Percentiles rank a stretch among this genome's conserved stretches.
Evolutionary conservation across 2,797 vertebrate species (phyloP).

Genomic region (Eulemur coronatus): DNA sequence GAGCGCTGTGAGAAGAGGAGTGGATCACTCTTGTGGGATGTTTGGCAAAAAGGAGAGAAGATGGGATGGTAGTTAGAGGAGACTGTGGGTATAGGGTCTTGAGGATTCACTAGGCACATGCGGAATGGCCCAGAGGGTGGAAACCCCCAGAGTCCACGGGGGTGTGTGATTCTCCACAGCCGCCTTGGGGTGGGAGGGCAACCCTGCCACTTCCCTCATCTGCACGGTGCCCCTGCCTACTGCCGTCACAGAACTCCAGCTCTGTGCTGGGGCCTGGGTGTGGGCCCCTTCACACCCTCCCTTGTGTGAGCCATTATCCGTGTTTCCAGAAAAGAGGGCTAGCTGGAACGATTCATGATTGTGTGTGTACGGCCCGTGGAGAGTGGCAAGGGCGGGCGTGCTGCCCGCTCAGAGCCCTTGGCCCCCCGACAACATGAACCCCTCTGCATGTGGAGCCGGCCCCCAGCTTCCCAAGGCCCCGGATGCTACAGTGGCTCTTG

Average conservation of each 20-base stretch:
- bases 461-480: neutral
- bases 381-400: neutral
- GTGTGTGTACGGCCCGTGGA: neutral
- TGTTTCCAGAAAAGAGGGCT: neutral
- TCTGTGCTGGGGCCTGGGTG: neutral
- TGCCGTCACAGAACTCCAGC: neutral
- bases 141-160: too few relatives aligned
- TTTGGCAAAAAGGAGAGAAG: neutral
- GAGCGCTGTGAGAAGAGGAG: accelerated
- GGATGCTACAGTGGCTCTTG: neutral
- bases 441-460: neutral
- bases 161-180: accelerated
- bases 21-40: too few relatives aligned
- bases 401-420: neutral
- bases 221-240: neutral
- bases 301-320: neutral
- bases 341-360: too few relatives aligned
- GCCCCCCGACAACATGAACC: neutral
- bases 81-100: too few relatives aligned
- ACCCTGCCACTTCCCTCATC: neutral
- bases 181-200: neutral
- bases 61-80: neutral
- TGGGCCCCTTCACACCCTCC: neutral
- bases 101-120: neutral
- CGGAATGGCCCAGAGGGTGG: neutral